Evolutionary conservation across 2,113 vertebrate genomes (phyloP).

Genomic region (Tetraodon nigroviridis): DNA sequence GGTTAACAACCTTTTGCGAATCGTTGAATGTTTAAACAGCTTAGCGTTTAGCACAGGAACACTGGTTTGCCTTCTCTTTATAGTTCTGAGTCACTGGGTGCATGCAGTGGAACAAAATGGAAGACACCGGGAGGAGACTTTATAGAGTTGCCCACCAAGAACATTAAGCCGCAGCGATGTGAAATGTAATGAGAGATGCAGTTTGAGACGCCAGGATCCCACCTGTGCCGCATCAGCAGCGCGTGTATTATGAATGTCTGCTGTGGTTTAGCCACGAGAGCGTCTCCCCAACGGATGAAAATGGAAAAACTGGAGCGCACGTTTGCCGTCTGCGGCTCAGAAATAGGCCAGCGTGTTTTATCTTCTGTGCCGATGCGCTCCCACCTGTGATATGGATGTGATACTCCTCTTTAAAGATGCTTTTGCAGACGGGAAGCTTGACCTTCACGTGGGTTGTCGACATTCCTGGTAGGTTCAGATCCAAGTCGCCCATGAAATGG

Average conservation of each 20-base stretch:
- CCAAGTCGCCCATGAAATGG: slow-evolving; percentile 96
- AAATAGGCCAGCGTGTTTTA: slow-evolving; percentile 40
- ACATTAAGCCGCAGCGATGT: slow-evolving; percentile 27
- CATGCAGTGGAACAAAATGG: slow-evolving; percentile 28
- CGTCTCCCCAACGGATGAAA: slow-evolving; percentile 14
- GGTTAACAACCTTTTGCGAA: slow-evolving; percentile 64
- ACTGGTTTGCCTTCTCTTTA: slow-evolving; percentile 52
- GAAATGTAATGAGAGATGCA: slow-evolving; percentile 33
- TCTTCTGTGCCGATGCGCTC: slow-evolving; percentile 10
- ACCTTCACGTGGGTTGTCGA: slow-evolving; percentile 90
- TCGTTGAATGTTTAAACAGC: slow-evolving; percentile 48
- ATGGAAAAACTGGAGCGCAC: slow-evolving; percentile 39
- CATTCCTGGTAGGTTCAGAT: slow-evolving; percentile 94
- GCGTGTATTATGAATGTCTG: slow-evolving; percentile 52
- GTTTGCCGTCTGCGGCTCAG: slow-evolving; percentile 10
- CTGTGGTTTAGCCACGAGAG: slow-evolving; percentile 45
- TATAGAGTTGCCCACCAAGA: slow-evolving; percentile 15
- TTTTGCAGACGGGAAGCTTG: slow-evolving; percentile 88
- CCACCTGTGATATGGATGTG: slow-evolving; percentile 96
- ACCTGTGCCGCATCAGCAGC: slow-evolving; percentile 48
- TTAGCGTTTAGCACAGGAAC: slow-evolving; percentile 59
- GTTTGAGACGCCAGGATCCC: slow-evolving; percentile 15
- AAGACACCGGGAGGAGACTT: slow-evolving; percentile 27
- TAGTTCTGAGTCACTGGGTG: slow-evolving; percentile 19
- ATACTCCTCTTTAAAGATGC: slow-evolving; percentile 93